Base-by-base conservation (phyloP, 2,113 vertebrate species). In the Zosterops japonicus region DNA sequence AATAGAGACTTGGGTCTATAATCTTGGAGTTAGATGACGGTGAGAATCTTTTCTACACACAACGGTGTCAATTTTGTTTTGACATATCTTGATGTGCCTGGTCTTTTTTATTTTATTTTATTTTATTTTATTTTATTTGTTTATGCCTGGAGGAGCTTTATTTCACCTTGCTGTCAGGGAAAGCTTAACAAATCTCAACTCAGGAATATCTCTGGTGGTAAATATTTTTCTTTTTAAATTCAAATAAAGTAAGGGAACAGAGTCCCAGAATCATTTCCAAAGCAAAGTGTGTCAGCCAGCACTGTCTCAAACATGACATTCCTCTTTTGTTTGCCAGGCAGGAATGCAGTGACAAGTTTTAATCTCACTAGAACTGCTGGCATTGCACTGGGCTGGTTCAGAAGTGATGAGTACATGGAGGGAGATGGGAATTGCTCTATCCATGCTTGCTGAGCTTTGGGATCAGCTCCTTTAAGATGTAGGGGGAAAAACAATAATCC, bases 151-250 rank as follows among this genome's bases (percentile, higher is more conserved):
- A 87, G 65, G 25, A 82, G 52, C 83, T 88, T 86, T 95, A 64
- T 53, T 85, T 92, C 88, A 68, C 78, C 24, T 61, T 77, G 41
- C 81, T 67, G 61, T 75, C 72, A 81, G 83, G 82, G 86, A 89
- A 89, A 72, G 52, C 70, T 89, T 91, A 86, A 91, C 39, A 46
- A 27, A 87, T 95, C 65, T 89, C 52, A 95, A 89, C 97, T 98
- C 97, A 97, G 97, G 97, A 97, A 96, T 46, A 7, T n/a, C 7
- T 68, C 36, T 9, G 64, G 33, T 74, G 49, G 17, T 49, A 49
- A 49, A 49, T 49, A 49, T 56, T 59, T 59, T 57, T 36, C 59
- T 93, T 31, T 87, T 83, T 87, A 76, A 75, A 74, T 85, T 60
- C 28, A 71, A 81, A 77, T 78, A 77, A 80, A 82, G 49, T 69